Evolutionary conservation across 2,888 invertebrate species (phyloP).

Genomic region (Tholera decimalis): DNA sequence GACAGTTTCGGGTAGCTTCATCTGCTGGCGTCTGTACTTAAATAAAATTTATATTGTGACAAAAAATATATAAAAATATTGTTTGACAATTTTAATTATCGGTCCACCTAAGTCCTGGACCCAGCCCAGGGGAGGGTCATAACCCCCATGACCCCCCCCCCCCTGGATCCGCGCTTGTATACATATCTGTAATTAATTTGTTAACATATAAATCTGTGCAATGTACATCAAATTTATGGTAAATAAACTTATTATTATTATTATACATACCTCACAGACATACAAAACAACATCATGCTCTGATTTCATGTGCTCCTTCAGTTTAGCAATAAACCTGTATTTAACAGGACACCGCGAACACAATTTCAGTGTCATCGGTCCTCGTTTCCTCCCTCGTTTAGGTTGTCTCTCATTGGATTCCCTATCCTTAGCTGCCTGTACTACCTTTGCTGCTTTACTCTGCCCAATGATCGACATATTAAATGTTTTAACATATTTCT

Average conservation of each 20-base stretch:
- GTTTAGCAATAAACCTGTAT: slow-evolving; percentile 82
- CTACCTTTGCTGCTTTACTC: neutral
- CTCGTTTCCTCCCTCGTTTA: slow-evolving; percentile 75
- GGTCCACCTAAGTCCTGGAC: no score
- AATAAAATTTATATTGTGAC: no score
- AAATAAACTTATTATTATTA: neutral
- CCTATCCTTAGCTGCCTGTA: neutral
- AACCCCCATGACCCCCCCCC: no score
- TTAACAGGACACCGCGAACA: slow-evolving; percentile 81
- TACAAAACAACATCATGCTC: slow-evolving; percentile 80
- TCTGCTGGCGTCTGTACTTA: no score
- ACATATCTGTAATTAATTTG: no score
- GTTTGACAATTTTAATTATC: no score
- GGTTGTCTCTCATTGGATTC: slow-evolving; percentile 39
- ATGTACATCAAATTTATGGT: no score
- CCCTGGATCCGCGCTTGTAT: no score
- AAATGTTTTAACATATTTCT: slow-evolving; percentile 42
- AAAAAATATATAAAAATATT: no score
- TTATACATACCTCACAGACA: slow-evolving; percentile 83
- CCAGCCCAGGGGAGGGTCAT: no score
- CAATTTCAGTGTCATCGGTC: slow-evolving; percentile 77
- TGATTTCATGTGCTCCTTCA: slow-evolving; percentile 82
- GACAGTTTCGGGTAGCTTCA: no score
- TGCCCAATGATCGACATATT: slow-evolving; percentile 7
- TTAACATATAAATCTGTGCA: no score